Conservation (phyloP, 2,113 vertebrate genomes). For the Sardina pilchardus region DNA sequence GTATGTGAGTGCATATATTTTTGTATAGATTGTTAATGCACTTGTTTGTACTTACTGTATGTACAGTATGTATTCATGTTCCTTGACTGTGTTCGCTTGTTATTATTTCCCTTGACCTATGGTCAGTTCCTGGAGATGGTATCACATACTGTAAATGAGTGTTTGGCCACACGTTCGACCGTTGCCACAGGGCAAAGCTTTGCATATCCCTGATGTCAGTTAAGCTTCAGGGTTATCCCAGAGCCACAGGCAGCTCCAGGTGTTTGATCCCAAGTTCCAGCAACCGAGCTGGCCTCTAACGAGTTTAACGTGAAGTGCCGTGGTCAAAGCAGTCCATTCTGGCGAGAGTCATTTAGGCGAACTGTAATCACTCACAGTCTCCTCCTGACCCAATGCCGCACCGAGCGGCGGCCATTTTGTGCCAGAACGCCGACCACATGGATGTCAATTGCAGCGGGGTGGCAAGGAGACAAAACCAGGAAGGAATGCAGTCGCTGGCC, state of each 20-base stretch:
- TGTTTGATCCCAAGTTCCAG: constrained; percentile 41
- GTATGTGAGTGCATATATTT: neutral
- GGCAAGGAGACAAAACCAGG: constrained; percentile 37
- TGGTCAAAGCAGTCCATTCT: constrained; percentile 5
- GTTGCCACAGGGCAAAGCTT: neutral
- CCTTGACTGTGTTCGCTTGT: neutral
- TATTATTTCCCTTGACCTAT: neutral
- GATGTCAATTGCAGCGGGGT: constrained; percentile 35
- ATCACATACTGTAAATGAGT: neutral
- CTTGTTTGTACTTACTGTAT: neutral
- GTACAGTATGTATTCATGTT: neutral
- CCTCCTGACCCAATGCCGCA: constrained; percentile 20
- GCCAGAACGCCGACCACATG: constrained; percentile 28
- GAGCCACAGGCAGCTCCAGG: constrained; percentile 43
- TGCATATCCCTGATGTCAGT: neutral
- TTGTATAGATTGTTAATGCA: neutral
- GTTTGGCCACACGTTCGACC: neutral
- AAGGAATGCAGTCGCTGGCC: constrained; percentile 30
- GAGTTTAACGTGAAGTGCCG: neutral
- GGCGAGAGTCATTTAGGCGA: neutral
- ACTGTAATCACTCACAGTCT: constrained; percentile 41
- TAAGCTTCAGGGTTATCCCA: constrained; percentile 30
- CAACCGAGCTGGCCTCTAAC: neutral
- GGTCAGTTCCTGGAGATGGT: neutral
- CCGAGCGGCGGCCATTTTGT: constrained; percentile 37